These are phyloP conservation scores for Penaeus monodon DNA, from an alignment of 2,888 invertebrate species.

Conservation along the genomic window DNA sequence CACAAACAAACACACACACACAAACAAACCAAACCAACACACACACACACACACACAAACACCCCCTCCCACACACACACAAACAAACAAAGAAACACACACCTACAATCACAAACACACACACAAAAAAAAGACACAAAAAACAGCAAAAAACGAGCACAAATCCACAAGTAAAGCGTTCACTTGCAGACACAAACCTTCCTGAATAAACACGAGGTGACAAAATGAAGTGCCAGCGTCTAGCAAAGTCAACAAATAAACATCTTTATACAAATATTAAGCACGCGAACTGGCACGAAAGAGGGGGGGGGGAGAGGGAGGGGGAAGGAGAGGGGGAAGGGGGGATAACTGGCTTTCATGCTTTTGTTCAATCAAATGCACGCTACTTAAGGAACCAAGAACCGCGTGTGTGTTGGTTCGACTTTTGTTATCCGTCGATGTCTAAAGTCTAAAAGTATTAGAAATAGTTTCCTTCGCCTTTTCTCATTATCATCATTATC, in stretches of 20 bases:
- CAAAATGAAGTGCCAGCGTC: background rate
- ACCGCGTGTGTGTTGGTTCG: no score
- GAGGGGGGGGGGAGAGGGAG: background rate
- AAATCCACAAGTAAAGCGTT: background rate
- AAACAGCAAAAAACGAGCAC: background rate
- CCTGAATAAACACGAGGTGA: background rate
- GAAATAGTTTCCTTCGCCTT: no score
- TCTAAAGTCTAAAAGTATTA: no score
- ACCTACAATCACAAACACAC: background rate
- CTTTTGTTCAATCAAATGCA: no score
- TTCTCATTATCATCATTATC: no score
- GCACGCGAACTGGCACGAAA: no score
- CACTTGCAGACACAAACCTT: background rate
- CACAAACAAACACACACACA: background rate
- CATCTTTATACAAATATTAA: background rate
- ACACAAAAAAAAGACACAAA: background rate
- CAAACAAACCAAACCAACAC: background rate
- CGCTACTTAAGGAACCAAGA: no score
- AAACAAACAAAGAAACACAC: background rate
- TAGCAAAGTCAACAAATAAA: conserved; percentile 5
- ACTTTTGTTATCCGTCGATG: no score
- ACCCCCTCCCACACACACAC: background rate
- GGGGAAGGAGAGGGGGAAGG: background rate
- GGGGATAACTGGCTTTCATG: background rate
- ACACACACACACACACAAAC: conserved; percentile 22